A percentile compares a stretch with the other conserved stretches of the same genome.
Evolutionary conservation across 2,888 invertebrate species (phyloP).

Genomic region (Sarcophaga carnaria): DNA sequence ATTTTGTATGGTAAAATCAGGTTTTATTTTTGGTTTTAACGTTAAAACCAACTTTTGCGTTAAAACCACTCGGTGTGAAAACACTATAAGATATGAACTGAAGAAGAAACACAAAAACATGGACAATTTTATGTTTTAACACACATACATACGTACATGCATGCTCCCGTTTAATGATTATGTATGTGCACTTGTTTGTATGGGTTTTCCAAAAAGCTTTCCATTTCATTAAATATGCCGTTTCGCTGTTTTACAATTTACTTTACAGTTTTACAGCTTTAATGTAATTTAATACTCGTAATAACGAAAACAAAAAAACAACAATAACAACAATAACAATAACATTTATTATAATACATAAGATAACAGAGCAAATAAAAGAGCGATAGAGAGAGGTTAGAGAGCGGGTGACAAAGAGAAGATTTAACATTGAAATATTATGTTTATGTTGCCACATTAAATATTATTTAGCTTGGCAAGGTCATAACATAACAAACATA

Average conservation of each 20-base stretch:
- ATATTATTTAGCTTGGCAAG: slow-evolving; percentile 55
- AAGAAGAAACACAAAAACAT: too few species aligned
- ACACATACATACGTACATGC: too few species aligned
- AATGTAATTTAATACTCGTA: slow-evolving; percentile 6
- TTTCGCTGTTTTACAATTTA: not conserved
- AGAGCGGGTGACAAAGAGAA: slow-evolving; percentile 18
- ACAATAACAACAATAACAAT: not conserved
- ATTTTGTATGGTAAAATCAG: too few species aligned
- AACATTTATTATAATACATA: not conserved
- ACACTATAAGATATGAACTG: too few species aligned
- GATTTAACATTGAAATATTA: slow-evolving; percentile 62
- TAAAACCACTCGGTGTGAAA: too few species aligned
- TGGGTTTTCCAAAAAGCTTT: not conserved
- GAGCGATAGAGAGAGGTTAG: too few species aligned
- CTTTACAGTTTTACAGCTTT: too few species aligned
- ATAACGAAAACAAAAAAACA: not conserved
- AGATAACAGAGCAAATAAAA: not conserved
- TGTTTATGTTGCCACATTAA: slow-evolving; percentile 65
- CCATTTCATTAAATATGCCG: not conserved
- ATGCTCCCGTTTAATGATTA: too few species aligned
- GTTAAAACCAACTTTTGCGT: too few species aligned
- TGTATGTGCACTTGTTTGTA: not conserved
- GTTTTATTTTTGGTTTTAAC: too few species aligned
- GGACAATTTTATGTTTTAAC: not conserved
- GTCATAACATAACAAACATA: slow-evolving; percentile 49